These are phyloP conservation scores for Mythimna impura DNA, from an alignment of 2,888 invertebrate species.

Conservation along the genomic window DNA sequence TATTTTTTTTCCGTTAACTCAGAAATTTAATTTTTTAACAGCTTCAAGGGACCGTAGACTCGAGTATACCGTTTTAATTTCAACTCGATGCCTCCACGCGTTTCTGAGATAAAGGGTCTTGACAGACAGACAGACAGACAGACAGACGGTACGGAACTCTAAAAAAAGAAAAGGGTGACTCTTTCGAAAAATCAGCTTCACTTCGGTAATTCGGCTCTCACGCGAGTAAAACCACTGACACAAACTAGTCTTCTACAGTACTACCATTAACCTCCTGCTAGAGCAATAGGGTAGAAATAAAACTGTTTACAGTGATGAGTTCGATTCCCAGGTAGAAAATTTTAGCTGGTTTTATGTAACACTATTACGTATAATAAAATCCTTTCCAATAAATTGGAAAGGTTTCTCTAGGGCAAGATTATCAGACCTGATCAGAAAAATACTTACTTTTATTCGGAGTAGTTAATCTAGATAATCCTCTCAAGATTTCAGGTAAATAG, in stretches of 20 bases:
- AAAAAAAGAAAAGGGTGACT: too few species aligned
- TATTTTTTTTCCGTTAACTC: too few species aligned
- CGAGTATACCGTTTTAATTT: too few species aligned
- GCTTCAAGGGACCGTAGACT: too few species aligned
- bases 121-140: too few species aligned
- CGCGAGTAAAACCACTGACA: not conserved
- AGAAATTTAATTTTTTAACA: too few species aligned
- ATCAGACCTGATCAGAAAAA: not conserved
- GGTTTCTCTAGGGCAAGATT: conserved; percentile 3
- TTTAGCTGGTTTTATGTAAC: conserved; percentile 24
- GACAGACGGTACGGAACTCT: too few species aligned
- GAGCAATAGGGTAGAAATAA: not conserved
- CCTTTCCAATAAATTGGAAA: conserved; percentile 28
- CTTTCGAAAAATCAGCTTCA: too few species aligned
- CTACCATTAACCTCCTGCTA: not conserved
- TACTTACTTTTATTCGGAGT: conserved; percentile 8
- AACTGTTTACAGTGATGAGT: conserved; percentile 13
- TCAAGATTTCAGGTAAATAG: not conserved
- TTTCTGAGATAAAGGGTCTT: too few species aligned
- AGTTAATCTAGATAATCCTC: not conserved
- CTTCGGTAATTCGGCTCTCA: too few species aligned
- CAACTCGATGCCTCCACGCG: too few species aligned
- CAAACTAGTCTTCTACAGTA: not conserved
- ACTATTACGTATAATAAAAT: conserved; percentile 30
- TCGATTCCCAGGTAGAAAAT: conserved; percentile 14